Conservation (phyloP, 1,140 invertebrate species). For the Atta texana region DNA sequence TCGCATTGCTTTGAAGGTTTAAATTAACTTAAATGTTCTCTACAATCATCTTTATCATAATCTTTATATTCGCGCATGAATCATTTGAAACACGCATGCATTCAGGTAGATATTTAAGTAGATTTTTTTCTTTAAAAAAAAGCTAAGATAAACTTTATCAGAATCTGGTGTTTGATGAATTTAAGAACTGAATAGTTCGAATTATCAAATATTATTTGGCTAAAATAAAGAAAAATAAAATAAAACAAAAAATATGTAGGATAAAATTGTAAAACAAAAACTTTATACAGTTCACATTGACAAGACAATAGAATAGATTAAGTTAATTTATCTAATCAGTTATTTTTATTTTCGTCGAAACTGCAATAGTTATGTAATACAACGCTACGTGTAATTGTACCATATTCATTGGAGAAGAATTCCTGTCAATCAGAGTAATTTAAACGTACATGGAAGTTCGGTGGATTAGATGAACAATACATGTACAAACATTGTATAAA, state of each 20-base stretch:
- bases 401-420: constrained; percentile 32
- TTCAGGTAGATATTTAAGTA: too few relatives aligned
- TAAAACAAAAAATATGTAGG: background rate
- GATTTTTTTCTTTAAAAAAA: too few relatives aligned
- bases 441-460: constrained; percentile 45
- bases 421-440: constrained; percentile 7
- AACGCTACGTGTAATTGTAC: constrained; percentile 17
- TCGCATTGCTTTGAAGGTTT: too few relatives aligned
- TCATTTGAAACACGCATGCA: too few relatives aligned
- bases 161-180: background rate
- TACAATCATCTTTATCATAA: too few relatives aligned
- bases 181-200: background rate
- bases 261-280: background rate
- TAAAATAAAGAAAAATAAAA: too few relatives aligned
- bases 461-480: background rate
- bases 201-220: background rate
- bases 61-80: too few relatives aligned
- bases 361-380: constrained; percentile 27
- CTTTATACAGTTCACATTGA: background rate
- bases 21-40: too few relatives aligned
- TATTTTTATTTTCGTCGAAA: constrained; percentile 43
- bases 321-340: background rate
- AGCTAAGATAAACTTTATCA: background rate
- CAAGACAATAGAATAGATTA: background rate
- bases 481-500: background rate